Percentiles rank a stretch among this genome's conserved stretches.
Conservation (phyloP, 2,888 invertebrate species). For the Frankliniella intonsa region DNA sequence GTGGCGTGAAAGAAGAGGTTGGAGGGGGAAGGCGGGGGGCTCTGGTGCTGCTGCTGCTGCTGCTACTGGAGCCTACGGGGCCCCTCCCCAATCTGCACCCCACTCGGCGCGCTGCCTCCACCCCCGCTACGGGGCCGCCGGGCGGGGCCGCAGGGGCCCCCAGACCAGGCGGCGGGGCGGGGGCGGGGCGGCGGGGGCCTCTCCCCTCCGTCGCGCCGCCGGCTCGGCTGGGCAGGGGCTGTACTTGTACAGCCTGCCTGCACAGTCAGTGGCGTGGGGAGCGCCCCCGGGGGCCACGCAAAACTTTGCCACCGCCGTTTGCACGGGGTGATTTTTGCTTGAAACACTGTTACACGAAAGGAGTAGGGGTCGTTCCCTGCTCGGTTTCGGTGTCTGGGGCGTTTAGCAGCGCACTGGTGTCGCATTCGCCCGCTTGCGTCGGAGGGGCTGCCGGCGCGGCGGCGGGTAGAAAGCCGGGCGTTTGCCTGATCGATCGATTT, state of each 20-base stretch:
- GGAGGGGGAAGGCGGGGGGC: background rate
- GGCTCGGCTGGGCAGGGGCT: background rate
- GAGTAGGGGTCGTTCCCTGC: too few relatives aligned
- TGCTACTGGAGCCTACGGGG: background rate
- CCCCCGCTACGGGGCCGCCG: background rate
- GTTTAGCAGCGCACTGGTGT: too few relatives aligned
- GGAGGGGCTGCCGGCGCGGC: background rate
- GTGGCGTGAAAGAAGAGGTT: conserved; percentile 16
- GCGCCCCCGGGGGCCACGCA: too few relatives aligned
- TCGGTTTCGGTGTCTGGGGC: too few relatives aligned
- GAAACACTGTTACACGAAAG: too few relatives aligned
- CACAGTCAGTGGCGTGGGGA: too few relatives aligned
- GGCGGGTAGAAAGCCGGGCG: background rate
- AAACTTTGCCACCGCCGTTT: too few relatives aligned
- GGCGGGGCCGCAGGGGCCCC: background rate
- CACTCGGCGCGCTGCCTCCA: background rate
- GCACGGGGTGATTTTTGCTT: too few relatives aligned
- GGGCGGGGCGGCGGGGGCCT: background rate
- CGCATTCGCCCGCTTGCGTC: background rate
- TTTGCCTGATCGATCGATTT: background rate
- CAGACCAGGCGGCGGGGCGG: background rate
- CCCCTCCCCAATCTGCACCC: background rate
- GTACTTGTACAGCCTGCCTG: background rate
- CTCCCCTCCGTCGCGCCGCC: background rate
- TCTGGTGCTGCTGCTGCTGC: background rate